A percentile compares a stretch with the other conserved stretches of the same genome.
phyloP scores from a whole-genome alignment of 2,797 vertebrate genomes.

The Pseudomugil gertrudae region DNA sequence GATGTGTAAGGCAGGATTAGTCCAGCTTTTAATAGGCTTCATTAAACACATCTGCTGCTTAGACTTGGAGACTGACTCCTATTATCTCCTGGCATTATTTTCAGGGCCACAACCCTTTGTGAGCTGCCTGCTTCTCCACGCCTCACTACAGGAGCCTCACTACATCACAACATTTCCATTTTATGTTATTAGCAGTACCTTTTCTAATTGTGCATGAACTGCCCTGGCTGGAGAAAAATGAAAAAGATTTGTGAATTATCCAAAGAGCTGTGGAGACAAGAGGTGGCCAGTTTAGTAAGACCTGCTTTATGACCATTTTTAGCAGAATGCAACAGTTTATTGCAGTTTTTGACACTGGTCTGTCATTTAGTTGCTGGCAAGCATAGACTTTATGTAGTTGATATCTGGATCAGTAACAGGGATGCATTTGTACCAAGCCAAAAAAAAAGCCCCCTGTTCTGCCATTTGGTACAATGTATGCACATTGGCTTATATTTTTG shows the following conservation, averaged over 20 bases:
- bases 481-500: background rate
- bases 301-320: background rate
- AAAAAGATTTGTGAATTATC: slow-evolving; percentile 1
- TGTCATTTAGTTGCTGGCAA: background rate
- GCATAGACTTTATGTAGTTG: no score
- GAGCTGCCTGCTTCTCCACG: slow-evolving; percentile 39
- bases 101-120: slow-evolving; percentile 30
- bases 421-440: background rate
- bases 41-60: slow-evolving; percentile 77
- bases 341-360: background rate
- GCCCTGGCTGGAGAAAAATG: background rate
- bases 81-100: slow-evolving; percentile 69
- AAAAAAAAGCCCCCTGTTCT: no score
- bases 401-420: background rate
- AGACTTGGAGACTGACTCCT: slow-evolving; percentile 75
- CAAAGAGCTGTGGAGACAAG: background rate
- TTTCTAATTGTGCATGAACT: background rate
- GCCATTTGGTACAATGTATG: background rate
- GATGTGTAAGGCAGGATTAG: slow-evolving; percentile 78
- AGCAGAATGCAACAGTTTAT: background rate
- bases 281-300: background rate
- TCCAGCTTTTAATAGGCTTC: slow-evolving; percentile 77
- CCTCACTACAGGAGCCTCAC: slow-evolving; percentile 29
- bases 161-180: slow-evolving; percentile 11
- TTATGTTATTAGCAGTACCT: background rate